Base-by-base conservation (phyloP, 1,140 invertebrate species). In the Sinonovacula constricta region DNA sequence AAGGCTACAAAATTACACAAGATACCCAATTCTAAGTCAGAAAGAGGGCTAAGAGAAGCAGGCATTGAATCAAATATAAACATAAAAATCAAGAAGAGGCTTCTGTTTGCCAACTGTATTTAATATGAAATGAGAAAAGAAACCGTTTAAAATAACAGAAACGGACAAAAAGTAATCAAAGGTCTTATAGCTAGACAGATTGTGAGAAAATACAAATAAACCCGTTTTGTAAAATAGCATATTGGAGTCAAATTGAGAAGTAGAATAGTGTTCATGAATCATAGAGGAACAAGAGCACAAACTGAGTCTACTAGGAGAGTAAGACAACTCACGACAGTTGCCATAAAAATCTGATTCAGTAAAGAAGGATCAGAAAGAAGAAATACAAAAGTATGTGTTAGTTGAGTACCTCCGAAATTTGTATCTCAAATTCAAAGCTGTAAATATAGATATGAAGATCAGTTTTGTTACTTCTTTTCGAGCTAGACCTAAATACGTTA, bases 401-500 rank as follows among this genome's bases (percentile, higher is more conserved):
- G 54, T n/a, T 22, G 69, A 60, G 54, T 71, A 36, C 34, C 53
- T 71, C 7, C 31, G 36, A 59, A 71, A 60, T 31, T 56, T 71
- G 33, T 60, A 4, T 18, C 18, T 71, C 14, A 74, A 74, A 31
- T 74, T 62, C 18, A 74, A 54, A 54, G 71, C 71, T 3, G 71
- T 63, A 65, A 22, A 53, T 65, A 26, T 12, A 18, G 30, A 65
- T 14, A 15, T 26, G 14, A 63, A 74, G 22, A 53, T 65, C 12
- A 63, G 71, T 54, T 65, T 22, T 33, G 62, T 53, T 12, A 66
- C 62, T 3, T 76, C 56, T 67, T 76, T 60, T 66, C 62, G 62
- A 10, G 51, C 54, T 4, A 66, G 60, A 53, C 60, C 72, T 15
- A 66, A 67, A 54, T 30, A 10, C 54, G 60, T 67, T 22, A 63